These are phyloP conservation scores for Graphium colonna DNA, from an alignment of 2,888 invertebrate genomes.

Conservation along the genomic window DNA sequence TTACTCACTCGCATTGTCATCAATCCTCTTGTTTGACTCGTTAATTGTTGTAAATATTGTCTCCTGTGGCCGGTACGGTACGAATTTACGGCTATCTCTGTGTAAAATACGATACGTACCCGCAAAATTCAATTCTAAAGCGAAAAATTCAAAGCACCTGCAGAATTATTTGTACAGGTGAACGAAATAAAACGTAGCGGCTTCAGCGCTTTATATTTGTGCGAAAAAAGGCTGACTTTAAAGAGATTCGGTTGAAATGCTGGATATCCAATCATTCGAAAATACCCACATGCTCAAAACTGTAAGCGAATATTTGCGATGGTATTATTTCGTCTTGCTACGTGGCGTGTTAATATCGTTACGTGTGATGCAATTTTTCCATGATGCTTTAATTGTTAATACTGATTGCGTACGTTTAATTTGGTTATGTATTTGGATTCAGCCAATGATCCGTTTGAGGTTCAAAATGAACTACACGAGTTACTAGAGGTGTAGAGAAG, in stretches of 20 bases:
- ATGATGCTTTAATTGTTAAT: not conserved
- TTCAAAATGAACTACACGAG: too few species aligned
- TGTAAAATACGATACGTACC: not conserved
- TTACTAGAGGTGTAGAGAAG: too few species aligned
- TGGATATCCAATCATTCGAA: too few species aligned
- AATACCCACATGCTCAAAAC: too few species aligned
- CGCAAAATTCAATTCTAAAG: not conserved
- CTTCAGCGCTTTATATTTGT: conserved; percentile 8
- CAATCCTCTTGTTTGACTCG: too few species aligned
- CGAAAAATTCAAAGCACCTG: not conserved
- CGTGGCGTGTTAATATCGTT: too few species aligned
- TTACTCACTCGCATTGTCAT: too few species aligned
- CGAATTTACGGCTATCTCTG: not conserved
- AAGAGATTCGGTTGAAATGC: conserved; percentile 5
- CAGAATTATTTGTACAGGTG: conserved; percentile 18
- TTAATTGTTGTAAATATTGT: too few species aligned
- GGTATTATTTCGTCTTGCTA: too few species aligned
- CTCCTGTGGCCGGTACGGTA: not conserved
- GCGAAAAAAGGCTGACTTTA: conserved; percentile 14
- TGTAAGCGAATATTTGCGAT: conserved; percentile 1
- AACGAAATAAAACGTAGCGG: conserved; percentile 8
- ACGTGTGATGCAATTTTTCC: conserved; percentile 6
- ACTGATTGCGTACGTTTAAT: not conserved
- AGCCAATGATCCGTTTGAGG: not conserved
- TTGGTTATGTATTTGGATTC: not conserved